A percentile compares a stretch with the other conserved stretches of the same genome.
Evolutionary conservation across 2,113 vertebrate species (phyloP).

Genomic region (Hymenochirus boettgeri): DNA sequence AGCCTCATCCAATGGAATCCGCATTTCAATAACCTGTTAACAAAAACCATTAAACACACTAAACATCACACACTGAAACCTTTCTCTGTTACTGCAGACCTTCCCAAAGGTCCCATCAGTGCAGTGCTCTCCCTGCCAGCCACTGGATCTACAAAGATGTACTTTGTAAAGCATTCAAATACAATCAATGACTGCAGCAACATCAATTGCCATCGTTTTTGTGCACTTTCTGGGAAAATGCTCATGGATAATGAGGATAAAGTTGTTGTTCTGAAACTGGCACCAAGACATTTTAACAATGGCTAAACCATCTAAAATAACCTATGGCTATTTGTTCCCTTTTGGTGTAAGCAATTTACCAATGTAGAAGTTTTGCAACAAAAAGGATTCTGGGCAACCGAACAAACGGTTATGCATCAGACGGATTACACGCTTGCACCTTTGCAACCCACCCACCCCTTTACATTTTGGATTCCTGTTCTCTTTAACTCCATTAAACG

Average conservation of each 20-base stretch:
- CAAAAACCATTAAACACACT: constrained; percentile 30
- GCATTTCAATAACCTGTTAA: constrained; percentile 34
- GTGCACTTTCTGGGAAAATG: constrained; percentile 8
- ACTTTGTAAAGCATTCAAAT: constrained; percentile 5
- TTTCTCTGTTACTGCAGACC: constrained; percentile 10
- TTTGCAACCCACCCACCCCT: too few species aligned
- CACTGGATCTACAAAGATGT: constrained; percentile 52
- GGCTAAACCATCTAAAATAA: too few species aligned
- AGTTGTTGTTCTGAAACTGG: not conserved
- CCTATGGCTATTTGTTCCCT: too few species aligned
- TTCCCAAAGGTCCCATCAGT: constrained; percentile 38
- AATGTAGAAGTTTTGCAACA: too few species aligned
- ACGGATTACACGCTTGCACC: too few species aligned
- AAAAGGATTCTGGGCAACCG: too few species aligned
- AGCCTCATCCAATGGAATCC: constrained; percentile 19
- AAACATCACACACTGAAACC: constrained; percentile 3
- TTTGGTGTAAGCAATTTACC: too few species aligned
- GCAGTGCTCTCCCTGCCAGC: constrained; percentile 50
- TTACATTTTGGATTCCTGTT: too few species aligned
- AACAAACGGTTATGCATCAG: too few species aligned
- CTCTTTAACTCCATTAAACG: too few species aligned
- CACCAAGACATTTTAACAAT: not conserved
- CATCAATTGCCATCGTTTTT: not conserved
- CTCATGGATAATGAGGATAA: not conserved
- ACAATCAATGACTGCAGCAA: constrained; percentile 14